Base-by-base conservation (phyloP, 1,140 invertebrate species). In the Ooceraea biroi region DNA sequence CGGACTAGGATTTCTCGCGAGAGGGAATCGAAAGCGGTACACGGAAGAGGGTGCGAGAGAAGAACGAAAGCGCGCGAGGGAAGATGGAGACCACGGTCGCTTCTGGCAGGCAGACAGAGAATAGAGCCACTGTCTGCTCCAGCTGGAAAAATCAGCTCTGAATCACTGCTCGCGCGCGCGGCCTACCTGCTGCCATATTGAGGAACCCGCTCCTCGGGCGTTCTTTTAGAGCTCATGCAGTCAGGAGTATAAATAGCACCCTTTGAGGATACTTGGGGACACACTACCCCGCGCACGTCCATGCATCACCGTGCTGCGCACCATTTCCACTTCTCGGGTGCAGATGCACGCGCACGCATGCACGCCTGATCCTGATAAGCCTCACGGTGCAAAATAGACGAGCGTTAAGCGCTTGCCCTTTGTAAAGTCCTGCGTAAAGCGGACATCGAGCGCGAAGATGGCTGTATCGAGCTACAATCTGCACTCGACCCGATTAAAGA, bases 131-230 rank as follows among this genome's bases (percentile, higher is more conserved):
- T 85, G 90, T 92, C 92, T 92, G 90, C 88, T 86, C 80, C 88
- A 85, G 85, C 66, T 90, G 88, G 88, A 92, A 92, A 92, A 92
- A 92, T 92, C 68, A 58, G 41, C 85, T 91, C 91, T 92, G 92
- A 92, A 92, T 92, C 91, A 92, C 91, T 80, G 85, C n/a, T n/a
- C 36, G 36, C 36, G 2, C 83, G 60, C 76, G 72, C 91, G 69
- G 87, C 91, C 92, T 92, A 92, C 92, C 91, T 91, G 90, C 91
- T 91, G 89, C 92, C 92, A 91, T 93, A 93, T 93, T 91, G 92
- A 93, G 92, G 91, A 93, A 92, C 91, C 77, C 91, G 91, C 91
- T 93, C 83, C 78, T 68, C 76, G 88, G 41, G 74, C 82, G 82
- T 88, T 91, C 87, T 90, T 91, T 91, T 74, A 85, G 36, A 36